Conservation (phyloP, 1,140 invertebrate species). For the Macrotrachela quadricornifera region DNA sequence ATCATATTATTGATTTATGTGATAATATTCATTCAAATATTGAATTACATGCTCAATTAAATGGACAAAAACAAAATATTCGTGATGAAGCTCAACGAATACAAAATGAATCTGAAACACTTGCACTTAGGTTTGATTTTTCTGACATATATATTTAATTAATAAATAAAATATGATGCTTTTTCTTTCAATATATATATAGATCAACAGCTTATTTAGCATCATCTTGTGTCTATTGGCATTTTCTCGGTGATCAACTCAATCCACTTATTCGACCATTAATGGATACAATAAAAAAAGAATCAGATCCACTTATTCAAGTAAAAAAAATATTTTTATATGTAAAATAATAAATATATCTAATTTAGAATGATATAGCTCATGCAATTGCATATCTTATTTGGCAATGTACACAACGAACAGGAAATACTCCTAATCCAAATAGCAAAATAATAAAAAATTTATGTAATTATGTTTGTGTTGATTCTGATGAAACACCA, state of each 20-base stretch:
- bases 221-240: constrained; percentile 52
- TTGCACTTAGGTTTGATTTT: constrained; percentile 44
- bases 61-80: constrained; percentile 1
- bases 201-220: constrained; percentile 53
- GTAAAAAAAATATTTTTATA: constrained; percentile 22
- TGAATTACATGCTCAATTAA: background rate
- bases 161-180: background rate
- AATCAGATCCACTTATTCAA: constrained; percentile 54
- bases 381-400: background rate
- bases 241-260: constrained; percentile 58
- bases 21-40: constrained; percentile 1
- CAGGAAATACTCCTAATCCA: background rate
- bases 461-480: background rate
- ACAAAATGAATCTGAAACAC: background rate
- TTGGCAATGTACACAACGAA: constrained; percentile 3
- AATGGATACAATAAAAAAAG: constrained; percentile 79
- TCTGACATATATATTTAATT: constrained; percentile 22
- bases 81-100: constrained; percentile 1
- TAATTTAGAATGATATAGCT: background rate
- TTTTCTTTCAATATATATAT: constrained; percentile 30
- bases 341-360: background rate
- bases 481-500: background rate
- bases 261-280: constrained; percentile 77
- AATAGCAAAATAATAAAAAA: background rate
- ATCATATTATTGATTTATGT: too few species aligned